Evolutionary conservation across 2,797 vertebrate genomes (phyloP).

Genomic region (Danio choprae): DNA sequence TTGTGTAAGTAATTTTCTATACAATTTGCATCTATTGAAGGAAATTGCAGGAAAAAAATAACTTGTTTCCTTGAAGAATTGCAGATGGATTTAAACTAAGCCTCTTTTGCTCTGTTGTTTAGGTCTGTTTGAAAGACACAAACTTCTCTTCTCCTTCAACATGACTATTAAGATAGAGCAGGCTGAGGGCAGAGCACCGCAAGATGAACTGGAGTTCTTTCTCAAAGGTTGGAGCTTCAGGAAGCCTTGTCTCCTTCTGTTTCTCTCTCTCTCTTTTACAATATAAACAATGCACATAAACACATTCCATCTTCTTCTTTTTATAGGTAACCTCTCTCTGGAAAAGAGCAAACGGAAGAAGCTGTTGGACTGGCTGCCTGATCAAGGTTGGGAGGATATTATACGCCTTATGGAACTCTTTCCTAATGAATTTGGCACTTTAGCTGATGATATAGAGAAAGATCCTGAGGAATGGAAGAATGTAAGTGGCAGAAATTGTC

Average conservation of each 20-base stretch:
- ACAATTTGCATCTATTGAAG: too few relatives aligned
- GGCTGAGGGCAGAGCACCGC: conserved; percentile 84
- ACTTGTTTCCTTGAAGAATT: background rate
- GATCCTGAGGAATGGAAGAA: conserved; percentile 82
- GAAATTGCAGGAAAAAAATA: background rate
- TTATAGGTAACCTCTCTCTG: conserved; percentile 91
- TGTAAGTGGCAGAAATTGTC: conserved; percentile 74
- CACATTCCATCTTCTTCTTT: background rate
- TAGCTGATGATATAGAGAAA: conserved; percentile 87
- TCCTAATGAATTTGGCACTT: conserved; percentile 80
- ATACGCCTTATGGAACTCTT: conserved; percentile 86
- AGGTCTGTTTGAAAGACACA: conserved; percentile 97
- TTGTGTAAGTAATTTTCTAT: too few relatives aligned
- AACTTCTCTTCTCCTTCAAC: conserved; percentile 93
- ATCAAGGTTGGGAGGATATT: conserved; percentile 96
- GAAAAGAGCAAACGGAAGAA: conserved; percentile 89
- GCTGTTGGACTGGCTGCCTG: conserved; percentile 86
- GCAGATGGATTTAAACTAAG: background rate
- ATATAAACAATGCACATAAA: background rate
- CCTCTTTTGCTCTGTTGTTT: conserved; percentile 13
- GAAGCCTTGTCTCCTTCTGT: background rate
- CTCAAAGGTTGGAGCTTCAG: conserved; percentile 86
- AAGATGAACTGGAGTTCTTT: conserved; percentile 95
- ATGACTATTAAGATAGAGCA: conserved; percentile 96
- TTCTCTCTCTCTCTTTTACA: background rate